A percentile compares a stretch with the other conserved stretches of the same genome.
Conservation (phyloP, 2,888 invertebrate genomes). For the Margaritifera margaritifera region DNA sequence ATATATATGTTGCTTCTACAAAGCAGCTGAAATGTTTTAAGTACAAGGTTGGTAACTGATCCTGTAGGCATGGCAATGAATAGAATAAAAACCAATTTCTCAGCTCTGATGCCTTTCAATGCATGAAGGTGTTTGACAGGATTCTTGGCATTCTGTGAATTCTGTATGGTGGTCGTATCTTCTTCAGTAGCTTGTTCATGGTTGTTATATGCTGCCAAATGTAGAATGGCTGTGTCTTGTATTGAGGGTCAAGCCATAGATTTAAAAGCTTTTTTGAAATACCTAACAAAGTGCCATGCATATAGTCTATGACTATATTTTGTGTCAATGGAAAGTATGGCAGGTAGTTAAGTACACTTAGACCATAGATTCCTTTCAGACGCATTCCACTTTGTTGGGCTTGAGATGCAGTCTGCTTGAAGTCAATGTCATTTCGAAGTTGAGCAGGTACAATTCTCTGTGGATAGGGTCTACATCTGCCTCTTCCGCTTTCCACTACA, state of each 20-base stretch:
- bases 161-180: too few relatives aligned
- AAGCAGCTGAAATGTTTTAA: too few relatives aligned
- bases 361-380: conserved; percentile 2
- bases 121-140: conserved; percentile 11
- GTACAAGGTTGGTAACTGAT: conserved; percentile 15
- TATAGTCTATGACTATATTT: conserved; percentile 4
- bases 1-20: too few relatives aligned
- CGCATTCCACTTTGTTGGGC: background rate
- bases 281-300: conserved; percentile 5
- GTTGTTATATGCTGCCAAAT: conserved; percentile 1
- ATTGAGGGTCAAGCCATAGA: background rate
- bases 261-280: background rate
- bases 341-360: conserved; percentile 5
- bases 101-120: conserved; percentile 36
- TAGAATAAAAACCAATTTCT: conserved; percentile 30
- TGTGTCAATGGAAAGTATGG: too few relatives aligned
- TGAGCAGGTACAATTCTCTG: background rate
- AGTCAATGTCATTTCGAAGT: background rate
- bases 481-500: too few relatives aligned
- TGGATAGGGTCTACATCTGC: conserved; percentile 4
- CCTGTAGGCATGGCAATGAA: conserved; percentile 23
- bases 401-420: background rate
- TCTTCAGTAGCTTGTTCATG: too few relatives aligned
- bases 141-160: fast-evolving
- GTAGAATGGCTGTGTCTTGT: conserved; percentile 3